Base-by-base conservation (phyloP, 2,888 invertebrate species). In the Alloscopus bannaensis region DNA sequence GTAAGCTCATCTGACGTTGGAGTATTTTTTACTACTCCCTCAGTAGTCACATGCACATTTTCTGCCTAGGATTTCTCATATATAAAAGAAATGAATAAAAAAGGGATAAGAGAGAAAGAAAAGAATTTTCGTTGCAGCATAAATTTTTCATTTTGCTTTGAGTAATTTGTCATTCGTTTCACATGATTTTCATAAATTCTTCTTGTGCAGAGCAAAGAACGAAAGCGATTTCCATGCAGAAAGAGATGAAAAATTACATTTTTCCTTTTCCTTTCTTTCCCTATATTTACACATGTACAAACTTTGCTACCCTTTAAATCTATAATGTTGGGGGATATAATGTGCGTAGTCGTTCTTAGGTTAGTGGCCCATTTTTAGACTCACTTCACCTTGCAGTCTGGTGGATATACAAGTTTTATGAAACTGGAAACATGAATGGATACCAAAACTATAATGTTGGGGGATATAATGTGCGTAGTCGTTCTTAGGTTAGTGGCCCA, bases 91-190 rank as follows among this genome's bases (percentile, higher is more conserved):
- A 84, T 81, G 80, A 83, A 83, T 83, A 83, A 84, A 83, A 84
- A 84, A 76, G 70, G 71, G 64, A 64, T 64, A 72, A 64, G 72
- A 60, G 60, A 83, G 81, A 76, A 78, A 81, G 82, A 75, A 73
- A 72, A 72, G 72, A 81, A 78, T 83, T 79, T 83, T 81, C 77
- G 64, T 66, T 81, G 81, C 83, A 80, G 82, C 83, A 83, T 83
- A 83, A 82, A 84, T 84, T 83, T 84, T 83, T 84, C 84, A 84
- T 83, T 84, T 83, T 84, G 80, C 83, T 83, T 84, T 82, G 80
- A 81, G 84, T 84, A 84, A 84, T 84, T 84, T 84, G 84, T 84
- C 84, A 84, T 83, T 84, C 84, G 83, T 84, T 84, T 84, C 84
- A 84, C 84, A 83, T 84, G 84, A 84, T 84, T 84, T 84, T 84